phyloP scores from a whole-genome alignment of 1,140 invertebrate genomes.

The Protaetia brevitarsis region DNA sequence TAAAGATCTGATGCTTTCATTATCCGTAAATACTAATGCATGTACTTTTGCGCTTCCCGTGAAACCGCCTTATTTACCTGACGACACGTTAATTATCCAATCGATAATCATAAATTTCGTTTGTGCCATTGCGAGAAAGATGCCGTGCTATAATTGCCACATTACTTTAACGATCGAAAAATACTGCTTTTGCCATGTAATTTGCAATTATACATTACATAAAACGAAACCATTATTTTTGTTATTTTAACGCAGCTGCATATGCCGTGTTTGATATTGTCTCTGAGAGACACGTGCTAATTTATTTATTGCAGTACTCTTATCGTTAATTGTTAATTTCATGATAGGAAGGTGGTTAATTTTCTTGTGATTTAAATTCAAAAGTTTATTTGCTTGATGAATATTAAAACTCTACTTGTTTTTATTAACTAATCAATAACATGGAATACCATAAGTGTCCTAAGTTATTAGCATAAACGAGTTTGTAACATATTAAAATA shows the following conservation, averaged over 20 bases:
- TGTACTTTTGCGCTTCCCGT: background rate
- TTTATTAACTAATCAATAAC: too few species aligned
- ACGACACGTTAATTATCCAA: conserved; percentile 7
- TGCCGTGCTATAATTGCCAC: background rate
- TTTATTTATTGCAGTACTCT: background rate
- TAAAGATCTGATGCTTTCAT: background rate
- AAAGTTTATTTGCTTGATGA: too few species aligned
- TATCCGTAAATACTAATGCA: background rate
- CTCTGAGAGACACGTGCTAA: background rate
- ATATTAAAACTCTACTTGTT: too few species aligned
- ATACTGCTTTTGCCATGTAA: background rate
- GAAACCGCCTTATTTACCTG: conserved; percentile 1
- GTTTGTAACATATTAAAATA: too few species aligned
- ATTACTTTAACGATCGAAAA: background rate
- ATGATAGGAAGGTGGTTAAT: too few species aligned
- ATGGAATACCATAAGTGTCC: too few species aligned
- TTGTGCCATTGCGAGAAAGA: conserved; percentile 3
- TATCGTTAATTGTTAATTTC: background rate
- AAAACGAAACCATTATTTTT: background rate
- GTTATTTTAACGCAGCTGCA: conserved; percentile 10
- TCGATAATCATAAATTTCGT: conserved; percentile 15
- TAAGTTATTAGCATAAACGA: too few species aligned
- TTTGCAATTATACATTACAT: background rate
- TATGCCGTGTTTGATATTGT: background rate
- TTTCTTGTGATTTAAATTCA: too few species aligned